Evolutionary conservation across 2,888 invertebrate genomes (phyloP), one percentile per base, ranked within the genome.

Genomic region (Cheilosia impressa): DNA sequence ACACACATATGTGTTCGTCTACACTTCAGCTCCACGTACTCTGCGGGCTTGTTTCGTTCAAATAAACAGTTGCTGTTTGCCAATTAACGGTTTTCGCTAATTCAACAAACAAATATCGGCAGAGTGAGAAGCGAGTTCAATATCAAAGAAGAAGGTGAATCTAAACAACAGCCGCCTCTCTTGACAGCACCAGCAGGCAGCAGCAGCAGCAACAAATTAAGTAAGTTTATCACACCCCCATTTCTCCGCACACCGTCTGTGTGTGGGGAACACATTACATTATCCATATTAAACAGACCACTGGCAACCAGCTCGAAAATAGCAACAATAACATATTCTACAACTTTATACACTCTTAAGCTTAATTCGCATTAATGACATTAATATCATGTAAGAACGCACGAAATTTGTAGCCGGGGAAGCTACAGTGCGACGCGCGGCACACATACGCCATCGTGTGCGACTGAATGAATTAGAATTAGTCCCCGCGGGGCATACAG

Each of bases 311-410:
- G 53, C 43, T 71, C 43, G 52, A 65, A 68, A 80, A 76, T 60
- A 71, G 58, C 65, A 38, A 69, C 72, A 69, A 79, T 38, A 79
- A 55, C 65, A 65, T 52, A 63, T 69, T 75, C 58, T 58, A 53
- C 65, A 71, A 66, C 65, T 80, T 71, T 58, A 65, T 80, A 65
- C 66, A 75, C 84, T 75, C 73, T 80, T 80, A 80, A 80, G 68
- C 73, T 80, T 80, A 80, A 84, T 80, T 80, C 80, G 80, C 75
- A 63, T 47, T 84, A 84, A 84, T 79, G 63, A 65, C 73, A 84
- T 80, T 80, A 80, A 76, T 80, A 71, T 80, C 75, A 76, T 75
- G 80, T 78, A 84, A 78, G 69, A 63, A 62, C 69, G 78, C 63
- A 78, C 41, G 78, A 77, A 69, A 57, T 60, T 68, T 55, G 77